Percentiles rank a stretch among this genome's conserved stretches.
phyloP scores from a whole-genome alignment of 1,140 invertebrate species.

The Cotesia chilonis region DNA sequence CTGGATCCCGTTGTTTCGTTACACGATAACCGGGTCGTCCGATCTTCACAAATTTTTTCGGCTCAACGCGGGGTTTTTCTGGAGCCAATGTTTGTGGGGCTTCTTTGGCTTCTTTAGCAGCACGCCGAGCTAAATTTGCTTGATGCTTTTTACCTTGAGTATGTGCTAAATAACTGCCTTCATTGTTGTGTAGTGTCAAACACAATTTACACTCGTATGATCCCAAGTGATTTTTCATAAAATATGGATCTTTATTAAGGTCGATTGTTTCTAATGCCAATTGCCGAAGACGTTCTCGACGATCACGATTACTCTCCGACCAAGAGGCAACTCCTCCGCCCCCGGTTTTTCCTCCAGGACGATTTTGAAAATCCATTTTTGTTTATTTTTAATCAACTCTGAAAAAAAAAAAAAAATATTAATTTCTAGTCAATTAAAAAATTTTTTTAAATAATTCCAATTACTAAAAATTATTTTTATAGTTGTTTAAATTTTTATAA shows the following conservation, averaged over 20 bases:
- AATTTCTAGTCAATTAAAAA: too few species aligned
- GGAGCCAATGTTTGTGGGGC: slow-evolving; percentile 87
- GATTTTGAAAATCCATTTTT: slow-evolving; percentile 95
- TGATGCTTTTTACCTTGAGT: slow-evolving; percentile 99
- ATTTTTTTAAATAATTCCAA: too few species aligned
- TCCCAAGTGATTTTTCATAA: slow-evolving; percentile 98
- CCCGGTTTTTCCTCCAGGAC: slow-evolving; percentile 98
- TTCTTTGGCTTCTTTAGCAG: slow-evolving; percentile 99
- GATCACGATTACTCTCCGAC: slow-evolving; percentile 97
- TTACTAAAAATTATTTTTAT: too few species aligned
- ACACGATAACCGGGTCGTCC: slow-evolving; percentile 98
- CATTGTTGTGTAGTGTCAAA: slow-evolving; percentile 98
- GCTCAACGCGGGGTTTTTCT: slow-evolving; percentile 94
- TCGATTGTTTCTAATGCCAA: slow-evolving; percentile 98
- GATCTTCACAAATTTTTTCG: slow-evolving; percentile 99
- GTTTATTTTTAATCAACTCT: too few species aligned
- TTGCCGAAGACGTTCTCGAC: slow-evolving; percentile 93
- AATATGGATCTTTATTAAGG: slow-evolving; percentile 98
- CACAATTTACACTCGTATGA: slow-evolving; percentile 99
- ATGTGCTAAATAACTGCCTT: slow-evolving; percentile 98
- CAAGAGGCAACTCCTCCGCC: slow-evolving; percentile 98
- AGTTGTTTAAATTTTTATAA: too few species aligned
- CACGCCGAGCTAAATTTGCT: slow-evolving; percentile 95
- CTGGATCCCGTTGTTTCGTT: slow-evolving; percentile 97
- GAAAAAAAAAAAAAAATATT: too few species aligned